Evolutionary conservation across 2,888 invertebrate species (phyloP), one percentile per base, ranked within the genome.

Genomic region (Pseudanteris insignis): DNA sequence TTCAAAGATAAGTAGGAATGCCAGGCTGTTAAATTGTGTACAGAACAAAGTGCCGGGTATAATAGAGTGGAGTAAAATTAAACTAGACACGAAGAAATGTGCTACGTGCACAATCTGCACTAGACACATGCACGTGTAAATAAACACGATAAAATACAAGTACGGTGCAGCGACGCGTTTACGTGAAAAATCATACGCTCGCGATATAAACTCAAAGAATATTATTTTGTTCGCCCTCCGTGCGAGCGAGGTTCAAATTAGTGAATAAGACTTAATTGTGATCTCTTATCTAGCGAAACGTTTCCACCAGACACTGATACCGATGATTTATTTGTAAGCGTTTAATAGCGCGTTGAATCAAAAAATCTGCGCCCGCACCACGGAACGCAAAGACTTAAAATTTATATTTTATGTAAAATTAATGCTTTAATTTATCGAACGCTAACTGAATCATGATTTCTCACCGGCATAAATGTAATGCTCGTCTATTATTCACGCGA

Each of bases 31-130:
- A 51, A 61, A 51, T 62, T 57, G 57, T 62, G n/a, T 62, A 57
- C 51, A 51, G 44, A 60, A 64, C 57, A 61, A 60, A 61, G 54
- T 44, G 43, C 47, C 48, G 15, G 26, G 58, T 47, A 41, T 48
- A 50, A 64, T 57, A 53, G 51, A 55, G 57, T 57, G 30, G 53
- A 60, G 48, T 50, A 37, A 64, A 61, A 64, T 64, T 60, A 64
- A 64, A 57, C 48, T 51, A 60, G 64, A 64, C 57, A 40, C 46
- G 47, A 54, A 64, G 57, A 60, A 64, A n/a, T n/a, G n/a, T 33
- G 46, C 48, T 64, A 64, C 59, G 59, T 60, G 60, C 29, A 37
- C 53, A 64, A 64, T 64, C 60, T 57, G 53, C 53, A 44, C 34
- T 46, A 44, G 44, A 46, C 50, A 50, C 44, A 50, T 36, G 41